phyloP scores from a whole-genome alignment of 2,113 vertebrate species.

The Entomyzon cyanotis region DNA sequence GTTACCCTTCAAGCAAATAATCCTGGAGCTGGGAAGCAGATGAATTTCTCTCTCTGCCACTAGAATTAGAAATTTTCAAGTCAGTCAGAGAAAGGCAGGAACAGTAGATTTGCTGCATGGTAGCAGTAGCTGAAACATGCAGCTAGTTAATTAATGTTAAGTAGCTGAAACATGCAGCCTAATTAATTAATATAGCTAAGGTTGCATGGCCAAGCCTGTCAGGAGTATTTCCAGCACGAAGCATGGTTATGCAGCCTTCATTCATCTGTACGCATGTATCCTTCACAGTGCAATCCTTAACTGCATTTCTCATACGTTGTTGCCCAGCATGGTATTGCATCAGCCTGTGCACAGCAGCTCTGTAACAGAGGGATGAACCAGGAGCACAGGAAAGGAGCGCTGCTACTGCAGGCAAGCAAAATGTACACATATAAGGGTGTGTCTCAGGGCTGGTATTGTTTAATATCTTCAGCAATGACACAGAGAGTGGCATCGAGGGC shows the following conservation, averaged over 20 bases:
- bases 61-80: background rate
- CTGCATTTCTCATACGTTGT: accelerated
- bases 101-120: background rate
- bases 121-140: background rate
- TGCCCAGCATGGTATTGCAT: accelerated
- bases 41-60: background rate
- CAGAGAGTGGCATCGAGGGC: accelerated
- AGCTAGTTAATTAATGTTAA: background rate
- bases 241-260: background rate
- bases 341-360: background rate
- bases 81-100: background rate
- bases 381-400: accelerated
- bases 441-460: accelerated
- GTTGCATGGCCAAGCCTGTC: background rate
- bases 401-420: background rate
- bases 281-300: background rate
- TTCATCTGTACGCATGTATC: background rate
- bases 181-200: background rate
- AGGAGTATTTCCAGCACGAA: background rate
- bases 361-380: background rate
- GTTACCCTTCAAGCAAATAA: constrained; percentile 35
- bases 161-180: background rate
- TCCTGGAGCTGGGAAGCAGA: background rate
- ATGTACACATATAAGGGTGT: accelerated
- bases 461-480: background rate